Evolutionary conservation across 2,113 vertebrate genomes (phyloP), one percentile per base, ranked within the genome.

Genomic region (Sebastes fasciatus): DNA sequence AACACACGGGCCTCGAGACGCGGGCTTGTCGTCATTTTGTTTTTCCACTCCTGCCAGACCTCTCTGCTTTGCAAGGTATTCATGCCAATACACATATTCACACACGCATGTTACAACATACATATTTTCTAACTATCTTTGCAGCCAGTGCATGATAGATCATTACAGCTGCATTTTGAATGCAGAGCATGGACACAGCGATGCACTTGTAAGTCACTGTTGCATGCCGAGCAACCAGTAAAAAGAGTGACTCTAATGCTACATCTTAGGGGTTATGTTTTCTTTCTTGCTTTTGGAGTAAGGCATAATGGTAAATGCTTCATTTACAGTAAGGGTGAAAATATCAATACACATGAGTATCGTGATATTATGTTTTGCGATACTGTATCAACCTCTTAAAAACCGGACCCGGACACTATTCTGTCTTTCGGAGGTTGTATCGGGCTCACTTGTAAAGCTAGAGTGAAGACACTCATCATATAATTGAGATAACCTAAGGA

Each of bases 1-100:
- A 90, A 93, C 89, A 94, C 75, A 67, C 60, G 4, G 74, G 57
- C 83, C 61, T 77, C 42, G 43, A 86, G 86, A 82, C 11, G 23
- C 46, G 2, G 73, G 60, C 75, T 84, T 69, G 66, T 80, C 81
- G 4, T 91, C 79, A 67, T 88, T 88, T 89, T 70, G 77, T 83
- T 89, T 89, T 90, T 70, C 77, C 78, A 77, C 58, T 76, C 2
- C 76, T 80, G 85, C 67, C 58, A 88, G 58, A 86, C 64, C n/a
- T 61, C 64, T 66, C 2, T 2, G 69, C 78, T 77, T 75, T 74
- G 62, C 48, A 43, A 58, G 43, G 79, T 52, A 86, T 65, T 79
- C 68, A 68, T 62, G 62, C 48, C 14, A 69, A 3, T 6, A 63
- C 42, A 69, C 51, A 80, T 26, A 60, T 64, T 67, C 43, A 74